Percentiles rank a stretch among this genome's conserved stretches.
phyloP scores from a whole-genome alignment of 2,797 vertebrate genomes.

The Pipistrellus nathusii region DNA sequence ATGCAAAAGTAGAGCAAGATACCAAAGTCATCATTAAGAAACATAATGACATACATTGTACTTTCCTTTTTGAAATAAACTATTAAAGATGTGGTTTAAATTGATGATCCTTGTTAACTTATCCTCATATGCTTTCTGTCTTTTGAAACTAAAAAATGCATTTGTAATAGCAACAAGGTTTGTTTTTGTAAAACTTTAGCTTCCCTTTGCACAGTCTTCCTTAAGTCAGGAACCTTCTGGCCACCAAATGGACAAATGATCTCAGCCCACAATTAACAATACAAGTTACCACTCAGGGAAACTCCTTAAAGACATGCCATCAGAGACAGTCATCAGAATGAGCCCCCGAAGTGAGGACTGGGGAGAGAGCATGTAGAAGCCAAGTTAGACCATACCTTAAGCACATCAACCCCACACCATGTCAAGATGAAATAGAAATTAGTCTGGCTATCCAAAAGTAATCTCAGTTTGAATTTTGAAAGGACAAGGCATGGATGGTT shows the following conservation, averaged over 20 bases:
- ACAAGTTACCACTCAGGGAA: background rate
- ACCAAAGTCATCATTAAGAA: constrained; percentile 41
- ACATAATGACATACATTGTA: background rate
- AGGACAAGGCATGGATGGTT: background rate
- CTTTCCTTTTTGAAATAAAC: background rate
- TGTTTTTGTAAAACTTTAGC: background rate
- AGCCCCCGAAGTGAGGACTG: background rate
- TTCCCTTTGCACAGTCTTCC: background rate
- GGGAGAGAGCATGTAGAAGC: background rate
- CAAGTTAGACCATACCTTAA: background rate
- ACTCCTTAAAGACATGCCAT: background rate
- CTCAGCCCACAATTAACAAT: constrained; percentile 33
- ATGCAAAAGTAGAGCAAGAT: background rate
- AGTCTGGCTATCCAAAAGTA: background rate
- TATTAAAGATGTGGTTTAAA: background rate
- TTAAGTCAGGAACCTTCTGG: constrained; percentile 1
- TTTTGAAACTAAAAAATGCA: constrained; percentile 33
- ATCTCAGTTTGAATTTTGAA: constrained; percentile 13
- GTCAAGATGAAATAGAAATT: background rate
- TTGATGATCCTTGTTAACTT: background rate
- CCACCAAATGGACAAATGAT: constrained; percentile 32
- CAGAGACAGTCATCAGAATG: background rate
- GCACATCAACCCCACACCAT: background rate
- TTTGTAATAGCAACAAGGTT: background rate
- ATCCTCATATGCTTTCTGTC: background rate